These are phyloP conservation scores for Columba livia DNA, from an alignment of 2,113 vertebrate genomes.

Conservation along the genomic window DNA sequence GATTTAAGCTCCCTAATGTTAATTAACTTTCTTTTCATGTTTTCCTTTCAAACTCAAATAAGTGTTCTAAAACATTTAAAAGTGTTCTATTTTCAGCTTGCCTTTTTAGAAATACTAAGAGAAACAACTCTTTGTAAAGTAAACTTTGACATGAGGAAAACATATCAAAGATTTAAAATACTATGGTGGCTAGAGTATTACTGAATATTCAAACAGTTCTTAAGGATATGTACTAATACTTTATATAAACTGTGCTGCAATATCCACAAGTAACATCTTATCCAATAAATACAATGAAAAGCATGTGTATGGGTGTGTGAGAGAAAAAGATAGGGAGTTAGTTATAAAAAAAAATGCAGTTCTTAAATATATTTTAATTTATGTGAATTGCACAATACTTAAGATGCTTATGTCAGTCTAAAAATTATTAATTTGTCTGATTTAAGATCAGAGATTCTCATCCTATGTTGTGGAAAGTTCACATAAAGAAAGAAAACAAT, in stretches of 20 bases:
- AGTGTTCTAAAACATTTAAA: not conserved
- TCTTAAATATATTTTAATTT: slow-evolving; percentile 38
- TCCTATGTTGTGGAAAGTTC: not conserved
- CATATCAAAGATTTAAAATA: not conserved
- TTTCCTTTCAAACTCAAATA: not conserved
- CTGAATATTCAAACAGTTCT: not conserved
- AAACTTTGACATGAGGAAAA: not conserved
- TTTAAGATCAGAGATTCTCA: slow-evolving; percentile 50
- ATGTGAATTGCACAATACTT: slow-evolving; percentile 17
- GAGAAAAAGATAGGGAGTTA: not conserved
- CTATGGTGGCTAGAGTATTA: not conserved
- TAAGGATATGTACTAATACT: not conserved
- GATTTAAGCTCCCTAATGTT: slow-evolving; percentile 8
- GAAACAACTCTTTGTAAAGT: not conserved
- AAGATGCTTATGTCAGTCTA: not conserved
- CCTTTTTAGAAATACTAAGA: not conserved
- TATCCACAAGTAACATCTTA: not conserved
- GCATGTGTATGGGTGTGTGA: not conserved
- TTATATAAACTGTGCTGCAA: not conserved
- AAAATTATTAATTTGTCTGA: slow-evolving; percentile 18
- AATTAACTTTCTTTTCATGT: not conserved
- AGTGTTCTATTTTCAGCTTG: not conserved
- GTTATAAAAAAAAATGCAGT: slow-evolving; percentile 30
- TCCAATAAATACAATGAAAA: not conserved
- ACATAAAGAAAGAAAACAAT: slow-evolving; percentile 39